Evolutionary conservation across 1,140 invertebrate genomes (phyloP), one percentile per base, ranked within the genome.

Genomic region (Lethrus apterus): DNA sequence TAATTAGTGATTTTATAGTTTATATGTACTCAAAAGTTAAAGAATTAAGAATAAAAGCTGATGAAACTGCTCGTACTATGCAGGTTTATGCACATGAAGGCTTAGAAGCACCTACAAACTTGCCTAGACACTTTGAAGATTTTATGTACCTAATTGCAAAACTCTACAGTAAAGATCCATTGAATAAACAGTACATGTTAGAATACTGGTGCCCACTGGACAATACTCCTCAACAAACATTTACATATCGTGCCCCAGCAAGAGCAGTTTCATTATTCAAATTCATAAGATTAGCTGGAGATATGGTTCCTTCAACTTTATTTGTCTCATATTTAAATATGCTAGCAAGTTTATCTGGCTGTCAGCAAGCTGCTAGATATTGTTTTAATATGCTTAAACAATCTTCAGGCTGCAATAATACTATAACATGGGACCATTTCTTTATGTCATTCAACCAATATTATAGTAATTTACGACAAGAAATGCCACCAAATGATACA

Each of bases 1-100:
- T 97, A 1, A 75, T 97, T 32, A 91, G 89, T 0, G 93, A 97
- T 65, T 95, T 98, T 54, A 92, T 97, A 42, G 80, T 89, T 34
- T 73, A 88, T 23, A 91, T 96, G 89, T 92, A 93, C 23, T 71
- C 91, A 21, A 95, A 95, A 70, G 79, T 86, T 0, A 88, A 87
- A 64, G 88, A 89, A 61, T 66, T 93, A 32, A 69, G 85, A 31
- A 84, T 82, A 54, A 75, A 85, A 53, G 91, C 90, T 0, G 92
- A 96, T 65, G 93, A 97, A 68, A 81, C 84, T 1, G 87, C 89
- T 13, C 76, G 89, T 48, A 84, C 89, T 13, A 79, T 86, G 30
- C 76, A 86, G 48, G 81, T 83, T 44, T 91, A 91, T 68, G 71
- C 78, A 4, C 76, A 84, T 50, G 86, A 93, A 67, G 89, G 88